These are phyloP conservation scores for Nasua narica DNA, from an alignment of 2,797 vertebrate species.

Conservation along the genomic window DNA sequence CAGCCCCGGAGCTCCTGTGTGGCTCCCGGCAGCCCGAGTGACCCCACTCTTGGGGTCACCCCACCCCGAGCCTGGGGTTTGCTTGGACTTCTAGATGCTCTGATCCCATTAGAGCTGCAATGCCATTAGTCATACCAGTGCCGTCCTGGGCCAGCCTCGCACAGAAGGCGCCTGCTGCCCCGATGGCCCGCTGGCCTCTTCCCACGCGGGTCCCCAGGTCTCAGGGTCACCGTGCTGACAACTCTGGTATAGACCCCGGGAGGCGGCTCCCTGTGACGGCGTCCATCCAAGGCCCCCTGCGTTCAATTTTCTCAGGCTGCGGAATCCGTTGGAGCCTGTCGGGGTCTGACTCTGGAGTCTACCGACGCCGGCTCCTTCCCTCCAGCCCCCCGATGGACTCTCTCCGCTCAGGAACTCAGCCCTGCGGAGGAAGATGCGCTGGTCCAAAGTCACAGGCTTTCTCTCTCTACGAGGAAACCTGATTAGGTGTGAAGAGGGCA, in stretches of 20 bases:
- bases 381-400: not conserved
- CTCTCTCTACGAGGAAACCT: constrained; percentile 80
- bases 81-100: constrained; percentile 67
- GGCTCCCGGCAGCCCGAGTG: not conserved
- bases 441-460: constrained; percentile 77
- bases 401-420: constrained; percentile 67
- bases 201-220: constrained; percentile 79
- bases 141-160: constrained; percentile 52
- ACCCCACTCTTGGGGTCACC: not conserved
- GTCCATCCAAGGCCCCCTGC: constrained; percentile 81
- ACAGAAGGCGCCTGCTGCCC: constrained; percentile 56
- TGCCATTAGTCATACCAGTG: constrained; percentile 64
- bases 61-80: not conserved
- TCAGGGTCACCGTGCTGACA: constrained; percentile 83
- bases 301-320: constrained; percentile 81
- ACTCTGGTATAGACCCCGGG: constrained; percentile 76
- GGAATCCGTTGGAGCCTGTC: constrained; percentile 83
- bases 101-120: constrained; percentile 77
- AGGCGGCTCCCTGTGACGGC: constrained; percentile 80
- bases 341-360: constrained; percentile 82
- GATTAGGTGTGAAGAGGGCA: constrained; percentile 81
- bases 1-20: fast-evolving
- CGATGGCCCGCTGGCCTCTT: constrained; percentile 73
- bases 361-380: constrained; percentile 68
- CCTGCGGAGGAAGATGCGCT: constrained; percentile 69